A percentile compares a stretch with the other conserved stretches of the same genome.
Evolutionary conservation across 2,888 invertebrate genomes (phyloP).

Genomic region (Drosophila putrida): DNA sequence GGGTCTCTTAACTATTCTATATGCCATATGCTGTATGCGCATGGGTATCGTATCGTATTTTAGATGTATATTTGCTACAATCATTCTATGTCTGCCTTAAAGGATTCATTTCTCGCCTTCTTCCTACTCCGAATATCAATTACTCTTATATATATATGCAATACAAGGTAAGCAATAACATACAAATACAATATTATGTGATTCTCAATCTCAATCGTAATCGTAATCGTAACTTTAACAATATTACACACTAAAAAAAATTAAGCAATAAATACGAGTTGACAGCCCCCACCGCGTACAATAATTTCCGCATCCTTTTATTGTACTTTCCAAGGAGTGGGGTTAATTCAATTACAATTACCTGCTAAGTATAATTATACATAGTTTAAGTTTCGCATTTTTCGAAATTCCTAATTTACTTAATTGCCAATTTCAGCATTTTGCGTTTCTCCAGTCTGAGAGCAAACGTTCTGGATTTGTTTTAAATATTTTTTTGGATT

Average conservation of each 20-base stretch:
- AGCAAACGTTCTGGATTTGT: conserved; percentile 46
- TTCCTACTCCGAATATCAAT: conserved; percentile 27
- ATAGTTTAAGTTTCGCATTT: conserved; percentile 17
- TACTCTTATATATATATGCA: conserved; percentile 22
- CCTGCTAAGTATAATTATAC: conserved; percentile 21
- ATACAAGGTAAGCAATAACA: conserved; percentile 47
- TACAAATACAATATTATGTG: conserved; percentile 33
- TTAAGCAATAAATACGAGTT: conserved; percentile 52
- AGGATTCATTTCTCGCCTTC: conserved; percentile 17
- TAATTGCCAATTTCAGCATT: conserved; percentile 80
- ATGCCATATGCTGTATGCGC: conserved; percentile 12
- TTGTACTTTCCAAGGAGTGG: neutral
- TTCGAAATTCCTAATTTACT: conserved; percentile 50
- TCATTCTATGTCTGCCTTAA: conserved; percentile 41
- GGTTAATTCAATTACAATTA: conserved; percentile 21
- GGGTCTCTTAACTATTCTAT: conserved; percentile 39
- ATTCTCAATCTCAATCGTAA: conserved; percentile 38
- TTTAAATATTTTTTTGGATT: conserved; percentile 2
- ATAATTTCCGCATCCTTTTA: neutral
- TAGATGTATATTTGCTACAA: conserved; percentile 49
- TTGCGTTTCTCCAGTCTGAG: conserved; percentile 37
- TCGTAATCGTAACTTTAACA: conserved; percentile 65
- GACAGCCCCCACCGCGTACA: conserved; percentile 18
- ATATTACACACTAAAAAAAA: conserved; percentile 70
- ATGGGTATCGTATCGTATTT: conserved; percentile 22